Percentiles rank a stretch among this genome's conserved stretches.
Conservation (phyloP, 1,140 invertebrate genomes). For the Fopius arisanus region DNA sequence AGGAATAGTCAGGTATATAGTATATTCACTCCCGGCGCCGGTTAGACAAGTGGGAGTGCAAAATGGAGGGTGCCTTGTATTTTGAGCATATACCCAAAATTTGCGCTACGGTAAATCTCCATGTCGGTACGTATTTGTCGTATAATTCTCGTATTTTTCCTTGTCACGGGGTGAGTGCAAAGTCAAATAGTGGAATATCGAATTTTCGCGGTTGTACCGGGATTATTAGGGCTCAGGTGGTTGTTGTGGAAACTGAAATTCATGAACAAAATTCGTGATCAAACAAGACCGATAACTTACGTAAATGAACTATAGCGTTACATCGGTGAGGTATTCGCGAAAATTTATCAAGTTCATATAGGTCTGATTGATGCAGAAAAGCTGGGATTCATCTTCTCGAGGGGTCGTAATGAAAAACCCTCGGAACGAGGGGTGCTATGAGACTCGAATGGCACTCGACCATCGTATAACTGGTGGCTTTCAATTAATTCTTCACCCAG, state of each 20-base stretch:
- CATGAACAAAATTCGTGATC: neutral
- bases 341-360: no score
- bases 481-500: no score
- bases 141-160: conserved; percentile 61
- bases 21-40: conserved; percentile 13
- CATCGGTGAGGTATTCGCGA: no score
- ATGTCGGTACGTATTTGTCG: conserved; percentile 60
- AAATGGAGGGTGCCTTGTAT: conserved; percentile 60
- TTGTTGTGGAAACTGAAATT: neutral
- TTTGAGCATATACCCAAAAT: conserved; percentile 35
- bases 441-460: no score
- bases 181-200: neutral
- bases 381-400: no score
- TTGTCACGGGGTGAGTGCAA: conserved; percentile 4
- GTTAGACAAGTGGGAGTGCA: conserved; percentile 40
- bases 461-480: no score
- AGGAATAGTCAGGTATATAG: conserved; percentile 31
- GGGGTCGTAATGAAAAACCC: no score
- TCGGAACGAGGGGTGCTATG: no score
- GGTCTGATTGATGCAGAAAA: no score
- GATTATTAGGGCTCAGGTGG: neutral
- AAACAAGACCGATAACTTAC: neutral
- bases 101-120: conserved; percentile 52
- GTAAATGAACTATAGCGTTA: no score
- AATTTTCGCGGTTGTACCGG: no score